A percentile compares a stretch with the other conserved stretches of the same genome.
These are phyloP conservation scores for Teinopalpus imperialis DNA, from an alignment of 2,888 invertebrate species.

Conservation along the genomic window DNA sequence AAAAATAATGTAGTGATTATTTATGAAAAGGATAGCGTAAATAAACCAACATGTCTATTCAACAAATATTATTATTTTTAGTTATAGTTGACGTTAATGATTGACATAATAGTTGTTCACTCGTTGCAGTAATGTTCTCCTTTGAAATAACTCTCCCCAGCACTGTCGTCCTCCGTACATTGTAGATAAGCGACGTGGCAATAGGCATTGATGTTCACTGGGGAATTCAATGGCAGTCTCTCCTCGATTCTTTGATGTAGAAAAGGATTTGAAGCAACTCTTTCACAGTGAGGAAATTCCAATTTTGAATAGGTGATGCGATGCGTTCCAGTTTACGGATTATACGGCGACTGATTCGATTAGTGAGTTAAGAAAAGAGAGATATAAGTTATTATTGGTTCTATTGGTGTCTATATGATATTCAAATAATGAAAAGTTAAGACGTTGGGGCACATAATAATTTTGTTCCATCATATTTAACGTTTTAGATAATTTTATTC, in stretches of 20 bases:
- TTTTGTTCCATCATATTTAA: too few relatives aligned
- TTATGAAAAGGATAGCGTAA: too few relatives aligned
- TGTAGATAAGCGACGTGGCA: slow-evolving; percentile 76
- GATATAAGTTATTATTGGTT: neutral
- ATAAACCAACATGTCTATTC: too few relatives aligned
- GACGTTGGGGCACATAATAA: too few relatives aligned
- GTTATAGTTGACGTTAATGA: slow-evolving; percentile 13
- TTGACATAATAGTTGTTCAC: slow-evolving; percentile 31
- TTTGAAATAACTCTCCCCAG: slow-evolving; percentile 53
- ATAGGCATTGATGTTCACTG: slow-evolving; percentile 77
- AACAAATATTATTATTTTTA: neutral
- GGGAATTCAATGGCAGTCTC: slow-evolving; percentile 74
- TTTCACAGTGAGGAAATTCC: slow-evolving; percentile 56
- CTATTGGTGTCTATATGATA: slow-evolving; percentile 10
- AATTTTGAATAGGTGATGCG: slow-evolving; percentile 42
- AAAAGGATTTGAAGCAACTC: slow-evolving; percentile 68
- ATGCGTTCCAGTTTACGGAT: slow-evolving; percentile 41
- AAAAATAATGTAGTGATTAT: too few relatives aligned
- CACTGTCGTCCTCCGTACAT: slow-evolving; percentile 49
- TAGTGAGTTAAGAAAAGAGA: slow-evolving; percentile 28
- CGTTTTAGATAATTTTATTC: too few relatives aligned
- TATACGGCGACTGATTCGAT: slow-evolving; percentile 34
- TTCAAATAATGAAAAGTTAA: slow-evolving; percentile 35
- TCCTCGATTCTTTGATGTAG: slow-evolving; percentile 67
- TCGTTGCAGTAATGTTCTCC: slow-evolving; percentile 59